phyloP scores from a whole-genome alignment of 2,888 invertebrate species.

The Pollenia griseotomentosa region DNA sequence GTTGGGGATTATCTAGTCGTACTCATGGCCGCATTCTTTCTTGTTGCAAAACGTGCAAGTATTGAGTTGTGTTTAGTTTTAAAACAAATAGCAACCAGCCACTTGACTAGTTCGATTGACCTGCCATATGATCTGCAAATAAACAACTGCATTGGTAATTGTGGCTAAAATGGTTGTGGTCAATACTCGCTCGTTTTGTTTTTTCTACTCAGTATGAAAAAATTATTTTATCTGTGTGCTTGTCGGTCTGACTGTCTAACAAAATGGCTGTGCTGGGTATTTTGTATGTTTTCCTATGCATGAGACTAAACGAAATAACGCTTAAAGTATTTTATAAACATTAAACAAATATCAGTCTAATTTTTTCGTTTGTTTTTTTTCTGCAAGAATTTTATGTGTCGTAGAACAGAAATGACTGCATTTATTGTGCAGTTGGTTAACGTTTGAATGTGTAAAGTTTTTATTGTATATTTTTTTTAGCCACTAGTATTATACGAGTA shows the following conservation, averaged over 20 bases:
- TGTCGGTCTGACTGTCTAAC: neutral
- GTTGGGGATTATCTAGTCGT: no score
- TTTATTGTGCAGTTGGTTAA: neutral
- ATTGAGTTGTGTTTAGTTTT: conserved; percentile 40
- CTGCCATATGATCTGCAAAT: conserved; percentile 65
- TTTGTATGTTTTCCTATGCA: neutral
- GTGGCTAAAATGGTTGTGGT: conserved; percentile 70
- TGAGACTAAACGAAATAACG: conserved; percentile 1
- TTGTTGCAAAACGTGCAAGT: neutral
- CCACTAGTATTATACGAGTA: neutral
- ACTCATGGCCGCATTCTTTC: neutral
- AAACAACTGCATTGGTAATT: conserved; percentile 73
- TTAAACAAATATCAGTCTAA: conserved; percentile 53
- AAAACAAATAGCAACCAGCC: conserved; percentile 51
- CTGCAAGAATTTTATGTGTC: no score
- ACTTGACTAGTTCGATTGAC: conserved; percentile 60
- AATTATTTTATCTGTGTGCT: neutral
- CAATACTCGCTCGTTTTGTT: conserved; percentile 18
- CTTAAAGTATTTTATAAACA: conserved; percentile 42
- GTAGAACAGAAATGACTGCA: neutral
- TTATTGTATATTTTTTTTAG: neutral
- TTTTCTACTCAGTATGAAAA: neutral
- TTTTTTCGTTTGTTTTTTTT: neutral
- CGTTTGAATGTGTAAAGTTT: neutral
- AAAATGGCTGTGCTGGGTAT: neutral